Evolutionary conservation across 2,797 vertebrate genomes (phyloP), one percentile per base, ranked within the genome.

Genomic region (Poecilia picta): DNA sequence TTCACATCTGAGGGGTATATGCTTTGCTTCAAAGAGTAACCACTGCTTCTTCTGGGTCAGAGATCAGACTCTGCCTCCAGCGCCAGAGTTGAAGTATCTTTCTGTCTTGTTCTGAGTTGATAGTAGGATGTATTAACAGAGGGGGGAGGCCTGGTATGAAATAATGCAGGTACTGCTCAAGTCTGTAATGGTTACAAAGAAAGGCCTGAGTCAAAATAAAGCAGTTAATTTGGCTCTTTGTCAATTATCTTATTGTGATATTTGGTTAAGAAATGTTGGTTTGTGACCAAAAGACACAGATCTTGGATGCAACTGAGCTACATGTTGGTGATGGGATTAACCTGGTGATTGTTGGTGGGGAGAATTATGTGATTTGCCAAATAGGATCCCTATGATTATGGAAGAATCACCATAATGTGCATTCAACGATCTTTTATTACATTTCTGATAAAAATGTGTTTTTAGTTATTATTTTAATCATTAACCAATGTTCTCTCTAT

Each of bases 21-120:
- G 66, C 66, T 70, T 70, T 70, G 66, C 39, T 70, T 70, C 66
- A 43, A 70, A 70, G 66, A n/a, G 66, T 43, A 70, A 70, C 39
- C 70, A 66, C 28, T 45, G 41, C 39, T n/a, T 59, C 28, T 12
- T 46, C 16, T 13, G 33, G 23, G 53, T 45, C 25, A 72, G 47
- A 28, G 45, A 49, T 41, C n/a, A 2, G 16, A n/a, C 39, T 70
- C 25, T 70, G 66, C 66, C 66, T 43, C 66, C n/a, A 70, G 66
- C 39, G 2, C 23, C 25, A 25, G 12, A 70, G 66, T 8, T 43
- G 16, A 66, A 66, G 33, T 66, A 66, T 66, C 62, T 43, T 43
- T 25, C 12, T 70, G 39, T 43, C 39, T 70, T 43, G 66, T 43
- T 70, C 39, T 70, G 66, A 70, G 39, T 70, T 43, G 39, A 70